These are phyloP conservation scores for Discoglossus pictus DNA, from an alignment of 2,797 vertebrate genomes.

Conservation along the genomic window DNA sequence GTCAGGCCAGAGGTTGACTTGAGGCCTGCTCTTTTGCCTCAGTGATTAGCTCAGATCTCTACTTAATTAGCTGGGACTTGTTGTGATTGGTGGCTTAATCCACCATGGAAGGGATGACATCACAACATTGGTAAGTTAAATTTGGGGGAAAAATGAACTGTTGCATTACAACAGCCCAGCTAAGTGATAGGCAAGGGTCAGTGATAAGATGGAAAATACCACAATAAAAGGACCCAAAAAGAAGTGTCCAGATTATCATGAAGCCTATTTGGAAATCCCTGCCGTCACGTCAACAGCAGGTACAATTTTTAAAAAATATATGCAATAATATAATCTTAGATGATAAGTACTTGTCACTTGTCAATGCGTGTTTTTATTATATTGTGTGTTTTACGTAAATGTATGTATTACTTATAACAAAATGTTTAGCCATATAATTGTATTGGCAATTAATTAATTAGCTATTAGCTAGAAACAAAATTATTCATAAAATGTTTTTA, in stretches of 20 bases:
- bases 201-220: conserved; percentile 25
- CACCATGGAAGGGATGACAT: conserved; percentile 26
- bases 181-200: not conserved
- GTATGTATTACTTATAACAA: no score
- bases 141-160: conserved; percentile 29
- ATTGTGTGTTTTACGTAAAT: no score
- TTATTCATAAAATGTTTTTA: no score
- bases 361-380: no score
- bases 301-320: not conserved
- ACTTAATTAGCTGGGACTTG: conserved; percentile 23
- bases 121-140: conserved; percentile 32
- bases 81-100: conserved; percentile 25
- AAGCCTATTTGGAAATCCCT: conserved; percentile 37
- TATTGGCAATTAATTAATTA: no score
- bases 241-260: conserved; percentile 40
- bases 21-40: conserved; percentile 13
- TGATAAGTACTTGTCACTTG: no score
- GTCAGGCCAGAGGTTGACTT: conserved; percentile 35
- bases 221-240: conserved; percentile 36
- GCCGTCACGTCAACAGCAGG: conserved; percentile 43
- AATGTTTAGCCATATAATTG: no score
- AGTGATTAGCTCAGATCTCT: conserved; percentile 31
- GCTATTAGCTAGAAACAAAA: no score
- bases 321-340: not conserved
- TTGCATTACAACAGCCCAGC: conserved; percentile 10